Evolutionary conservation across 1,140 invertebrate genomes (phyloP).

Genomic region (Nymphalis io): DNA sequence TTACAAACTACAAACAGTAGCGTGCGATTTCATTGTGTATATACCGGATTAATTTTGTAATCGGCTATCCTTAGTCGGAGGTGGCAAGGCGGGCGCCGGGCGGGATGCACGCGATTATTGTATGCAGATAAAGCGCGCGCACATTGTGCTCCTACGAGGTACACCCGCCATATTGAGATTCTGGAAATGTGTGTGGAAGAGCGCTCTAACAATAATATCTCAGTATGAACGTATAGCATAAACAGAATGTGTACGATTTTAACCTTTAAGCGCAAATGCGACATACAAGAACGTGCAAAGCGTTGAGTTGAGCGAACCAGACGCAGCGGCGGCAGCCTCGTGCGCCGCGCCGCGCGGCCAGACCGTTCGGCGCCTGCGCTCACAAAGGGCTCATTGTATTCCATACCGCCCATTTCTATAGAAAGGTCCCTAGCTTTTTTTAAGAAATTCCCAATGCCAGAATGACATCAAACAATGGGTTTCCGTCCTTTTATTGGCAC

Average conservation of each 20-base stretch:
- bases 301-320: conserved; percentile 44
- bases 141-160: conserved; percentile 22
- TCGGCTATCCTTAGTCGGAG: conserved; percentile 13
- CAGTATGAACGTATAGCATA: conserved; percentile 4
- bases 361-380: conserved; percentile 77
- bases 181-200: conserved; percentile 51
- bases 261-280: conserved; percentile 17
- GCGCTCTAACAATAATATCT: conserved; percentile 23
- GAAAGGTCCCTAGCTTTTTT: conserved; percentile 69
- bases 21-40: conserved; percentile 12
- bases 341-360: conserved; percentile 59
- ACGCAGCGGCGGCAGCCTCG: conserved; percentile 56
- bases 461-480: conserved; percentile 78
- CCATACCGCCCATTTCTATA: conserved; percentile 60
- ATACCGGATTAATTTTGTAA: conserved; percentile 19
- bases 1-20: conserved; percentile 13
- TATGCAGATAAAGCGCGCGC: conserved; percentile 43
- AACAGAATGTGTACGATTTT: conserved; percentile 21
- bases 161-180: conserved; percentile 44
- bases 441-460: conserved; percentile 69
- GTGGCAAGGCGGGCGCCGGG: conserved; percentile 28
- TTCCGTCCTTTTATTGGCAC: conserved; percentile 81
- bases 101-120: conserved; percentile 44
- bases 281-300: conserved; percentile 9
- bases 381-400: conserved; percentile 77